A percentile compares a stretch with the other conserved stretches of the same genome.
Conservation (phyloP, 2,888 invertebrate species). For the Agrotis puta region DNA sequence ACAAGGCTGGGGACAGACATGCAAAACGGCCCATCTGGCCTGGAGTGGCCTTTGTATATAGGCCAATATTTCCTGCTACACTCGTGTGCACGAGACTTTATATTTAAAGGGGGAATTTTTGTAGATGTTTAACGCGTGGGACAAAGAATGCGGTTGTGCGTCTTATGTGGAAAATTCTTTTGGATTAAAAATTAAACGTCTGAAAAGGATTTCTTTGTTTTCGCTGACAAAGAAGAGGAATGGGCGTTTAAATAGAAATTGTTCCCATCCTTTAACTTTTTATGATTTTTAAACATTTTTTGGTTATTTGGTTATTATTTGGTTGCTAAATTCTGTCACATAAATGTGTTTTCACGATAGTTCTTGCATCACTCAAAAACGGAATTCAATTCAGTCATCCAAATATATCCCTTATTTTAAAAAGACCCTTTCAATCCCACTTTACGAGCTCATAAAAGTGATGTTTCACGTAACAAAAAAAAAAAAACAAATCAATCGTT, state of each 20-base stretch:
- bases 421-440: conserved; percentile 26
- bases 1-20: conserved; percentile 67
- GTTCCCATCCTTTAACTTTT: too few species aligned
- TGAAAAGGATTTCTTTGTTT: conserved; percentile 4
- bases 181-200: conserved; percentile 2
- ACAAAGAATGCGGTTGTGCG: conserved; percentile 34
- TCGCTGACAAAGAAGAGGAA: not conserved
- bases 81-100: conserved; percentile 55
- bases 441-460: conserved; percentile 38
- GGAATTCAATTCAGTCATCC: conserved; percentile 5
- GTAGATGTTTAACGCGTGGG: conserved; percentile 47
- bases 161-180: conserved; percentile 10
- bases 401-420: conserved; percentile 22
- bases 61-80: conserved; percentile 65
- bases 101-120: conserved; percentile 56
- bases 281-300: too few species aligned
- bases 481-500: conserved; percentile 61
- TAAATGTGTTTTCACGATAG: not conserved
- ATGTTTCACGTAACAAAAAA: conserved; percentile 14
- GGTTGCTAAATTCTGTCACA: too few species aligned
- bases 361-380: not conserved
- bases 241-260: too few species aligned
- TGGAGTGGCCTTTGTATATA: conserved; percentile 65
- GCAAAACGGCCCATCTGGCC: conserved; percentile 67
- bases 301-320: too few species aligned